A percentile compares a stretch with the other conserved stretches of the same genome.
phyloP scores from a whole-genome alignment of 2,888 invertebrate species.

The Mimas tiliae region DNA sequence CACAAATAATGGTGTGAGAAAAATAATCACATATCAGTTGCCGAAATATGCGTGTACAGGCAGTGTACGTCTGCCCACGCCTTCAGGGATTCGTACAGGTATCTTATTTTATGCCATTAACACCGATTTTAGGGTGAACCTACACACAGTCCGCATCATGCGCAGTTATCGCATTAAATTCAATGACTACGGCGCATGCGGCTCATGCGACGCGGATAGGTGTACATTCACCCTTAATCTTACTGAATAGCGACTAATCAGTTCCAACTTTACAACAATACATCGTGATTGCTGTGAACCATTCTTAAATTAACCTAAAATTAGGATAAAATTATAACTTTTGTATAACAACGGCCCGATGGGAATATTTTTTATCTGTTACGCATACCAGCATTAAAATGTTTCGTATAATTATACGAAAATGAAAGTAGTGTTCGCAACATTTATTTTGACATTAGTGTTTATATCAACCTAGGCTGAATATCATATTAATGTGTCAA shows the following conservation, averaged over 20 bases:
- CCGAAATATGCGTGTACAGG: too few species aligned
- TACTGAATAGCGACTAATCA: not conserved
- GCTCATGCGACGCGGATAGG: too few species aligned
- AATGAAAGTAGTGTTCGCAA: conserved; percentile 47
- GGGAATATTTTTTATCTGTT: conserved; percentile 46
- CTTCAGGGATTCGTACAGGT: too few species aligned
- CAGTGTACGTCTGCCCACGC: too few species aligned
- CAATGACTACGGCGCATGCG: too few species aligned
- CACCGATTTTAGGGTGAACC: too few species aligned
- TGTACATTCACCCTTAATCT: too few species aligned
- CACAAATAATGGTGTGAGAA: too few species aligned
- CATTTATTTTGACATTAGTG: conserved; percentile 46
- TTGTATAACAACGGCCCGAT: conserved; percentile 49
- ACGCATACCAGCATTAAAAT: conserved; percentile 38
- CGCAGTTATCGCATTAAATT: too few species aligned
- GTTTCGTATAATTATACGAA: conserved; percentile 48
- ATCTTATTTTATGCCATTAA: too few species aligned
- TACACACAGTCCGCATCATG: too few species aligned
- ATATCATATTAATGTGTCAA: not conserved
- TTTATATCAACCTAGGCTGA: not conserved
- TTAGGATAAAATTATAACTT: conserved; percentile 39
- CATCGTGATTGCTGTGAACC: conserved; percentile 6
- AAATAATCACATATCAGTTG: too few species aligned
- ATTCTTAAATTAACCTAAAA: conserved; percentile 34
- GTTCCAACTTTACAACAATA: not conserved